Evolutionary conservation across 2,797 vertebrate genomes (phyloP).

Genomic region (Otolemur crassicaudatus): DNA sequence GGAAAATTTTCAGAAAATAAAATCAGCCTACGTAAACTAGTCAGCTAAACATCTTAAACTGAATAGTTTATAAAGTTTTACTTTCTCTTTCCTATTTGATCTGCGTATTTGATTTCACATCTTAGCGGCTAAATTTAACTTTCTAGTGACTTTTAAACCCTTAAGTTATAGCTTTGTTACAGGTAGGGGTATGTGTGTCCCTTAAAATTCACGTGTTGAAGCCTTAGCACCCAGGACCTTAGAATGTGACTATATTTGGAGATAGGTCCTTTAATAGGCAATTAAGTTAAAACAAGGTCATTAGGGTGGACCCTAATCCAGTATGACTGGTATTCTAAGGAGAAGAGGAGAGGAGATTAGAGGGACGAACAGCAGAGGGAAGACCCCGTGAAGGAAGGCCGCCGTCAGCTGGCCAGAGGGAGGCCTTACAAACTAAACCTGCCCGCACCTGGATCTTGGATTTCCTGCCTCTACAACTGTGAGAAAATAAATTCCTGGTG

Average conservation of each 20-base stretch:
- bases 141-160: background rate
- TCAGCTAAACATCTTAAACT: background rate
- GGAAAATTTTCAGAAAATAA: background rate
- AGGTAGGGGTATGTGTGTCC: background rate
- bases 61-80: background rate
- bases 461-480: background rate
- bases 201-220: background rate
- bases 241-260: background rate
- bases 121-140: background rate
- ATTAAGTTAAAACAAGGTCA: background rate
- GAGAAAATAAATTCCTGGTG: background rate
- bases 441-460: background rate
- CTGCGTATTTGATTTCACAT: background rate
- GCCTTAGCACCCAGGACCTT: background rate
- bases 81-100: slow-evolving; percentile 18
- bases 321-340: background rate
- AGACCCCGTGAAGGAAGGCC: background rate
- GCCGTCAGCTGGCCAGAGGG: background rate
- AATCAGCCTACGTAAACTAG: background rate
- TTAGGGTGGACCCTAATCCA: background rate
- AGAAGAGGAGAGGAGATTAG: background rate
- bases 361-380: background rate
- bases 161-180: background rate
- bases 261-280: background rate
- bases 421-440: background rate